Conservation (phyloP, 2,113 vertebrate genomes). For the Montifringilla adamsi region DNA sequence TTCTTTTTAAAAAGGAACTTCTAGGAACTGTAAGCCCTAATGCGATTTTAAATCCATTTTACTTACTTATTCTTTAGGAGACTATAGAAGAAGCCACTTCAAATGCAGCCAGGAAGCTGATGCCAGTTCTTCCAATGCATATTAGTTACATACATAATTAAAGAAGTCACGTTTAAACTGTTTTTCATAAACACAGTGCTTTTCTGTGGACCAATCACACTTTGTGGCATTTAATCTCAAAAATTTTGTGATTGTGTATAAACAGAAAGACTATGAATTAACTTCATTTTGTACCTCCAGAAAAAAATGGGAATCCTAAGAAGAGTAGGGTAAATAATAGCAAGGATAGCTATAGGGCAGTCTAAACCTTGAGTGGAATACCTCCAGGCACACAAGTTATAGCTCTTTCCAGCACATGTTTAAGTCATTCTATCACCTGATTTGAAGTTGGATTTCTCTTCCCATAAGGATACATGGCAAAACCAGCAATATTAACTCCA, state of each 20-base stretch:
- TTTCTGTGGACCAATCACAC: neutral
- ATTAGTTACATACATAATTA: neutral
- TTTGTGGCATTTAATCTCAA: neutral
- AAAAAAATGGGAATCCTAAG: neutral
- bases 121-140: neutral
- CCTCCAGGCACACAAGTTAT: neutral
- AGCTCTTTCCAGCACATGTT: neutral
- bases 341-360: neutral
- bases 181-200: neutral
- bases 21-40: neutral
- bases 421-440: neutral
- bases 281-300: neutral
- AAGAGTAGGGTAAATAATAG: neutral
- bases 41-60: neutral
- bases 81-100: neutral
- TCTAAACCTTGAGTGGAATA: neutral
- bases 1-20: neutral
- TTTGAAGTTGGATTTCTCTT: slow-evolving; percentile 6
- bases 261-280: neutral
- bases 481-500: neutral
- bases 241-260: neutral
- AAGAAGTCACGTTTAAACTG: neutral
- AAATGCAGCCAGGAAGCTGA: neutral
- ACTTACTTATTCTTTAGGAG: neutral
- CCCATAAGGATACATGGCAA: neutral